Base-by-base conservation (phyloP, 1,140 invertebrate genomes). In the Macrobrachium nipponense region DNA sequence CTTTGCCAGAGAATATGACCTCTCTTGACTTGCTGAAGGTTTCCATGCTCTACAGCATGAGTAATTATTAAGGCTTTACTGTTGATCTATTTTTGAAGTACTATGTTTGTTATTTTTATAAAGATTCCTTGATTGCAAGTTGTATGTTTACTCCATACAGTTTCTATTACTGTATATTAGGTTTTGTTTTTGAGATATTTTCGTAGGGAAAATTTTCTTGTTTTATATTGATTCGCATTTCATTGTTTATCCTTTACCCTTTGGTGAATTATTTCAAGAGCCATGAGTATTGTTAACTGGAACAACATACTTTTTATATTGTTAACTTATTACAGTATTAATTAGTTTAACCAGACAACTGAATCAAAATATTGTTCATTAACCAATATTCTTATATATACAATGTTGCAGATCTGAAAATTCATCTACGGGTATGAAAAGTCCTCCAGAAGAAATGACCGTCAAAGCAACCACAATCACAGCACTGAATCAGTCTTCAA, bases 381-480 rank as follows among this genome's bases (percentile, higher is more conserved):
- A 51, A 51, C 51, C 51, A 51, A 7, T n/a, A 80, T 43, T 62
- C 11, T 27, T 62, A 62, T 79, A 43, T 79, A 27, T 64, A 4
- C 36, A 58, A 75, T 43, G 58, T 10, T 44, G 12, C 61, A 86
- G 84, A 73, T 78, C 77, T 44, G 84, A 86, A 43, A 70, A 73
- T 43, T 60, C 77, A n/a, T 75, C 84, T n/a, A 15, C 78, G 8
- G 77, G 61, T n/a, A 60, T 51, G 12, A 82, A 72, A 43, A 20
- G 43, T 23, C 58, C 23, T 59, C 76, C 27, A 27, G 84, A 86
- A 73, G 84, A 86, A 11, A 11, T 80, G 27, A 51, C 58, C 10
- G 23, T 51, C 20, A 86, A 86, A 75, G 66, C 77, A 59, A 43
- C 84, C 20, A 61, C 72, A 7, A 36, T 66, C 58, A 70, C 84